phyloP scores from a whole-genome alignment of 2,113 vertebrate species.

The Xenotilapia longispinis region DNA sequence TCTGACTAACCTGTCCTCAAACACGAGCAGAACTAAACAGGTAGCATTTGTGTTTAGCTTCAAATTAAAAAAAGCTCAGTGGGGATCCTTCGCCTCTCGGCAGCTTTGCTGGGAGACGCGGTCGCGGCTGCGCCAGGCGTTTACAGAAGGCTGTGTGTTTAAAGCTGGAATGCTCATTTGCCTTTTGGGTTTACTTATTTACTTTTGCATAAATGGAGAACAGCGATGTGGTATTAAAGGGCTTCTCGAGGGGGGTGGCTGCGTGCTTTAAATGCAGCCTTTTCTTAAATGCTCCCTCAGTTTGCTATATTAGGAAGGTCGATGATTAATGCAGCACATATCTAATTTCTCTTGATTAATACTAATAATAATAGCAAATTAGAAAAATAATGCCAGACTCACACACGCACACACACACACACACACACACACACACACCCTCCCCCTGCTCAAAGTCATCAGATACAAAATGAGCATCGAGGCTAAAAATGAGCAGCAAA shows the following conservation, averaged over 20 bases:
- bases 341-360: constrained; percentile 63
- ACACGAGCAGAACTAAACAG: constrained; percentile 38
- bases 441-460: constrained; percentile 52
- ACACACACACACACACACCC: background rate
- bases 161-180: constrained; percentile 70
- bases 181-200: constrained; percentile 73
- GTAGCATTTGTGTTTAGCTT: constrained; percentile 44
- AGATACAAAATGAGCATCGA: constrained; percentile 53
- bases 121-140: constrained; percentile 35
- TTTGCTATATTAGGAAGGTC: constrained; percentile 48
- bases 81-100: background rate
- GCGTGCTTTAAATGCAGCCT: constrained; percentile 53
- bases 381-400: constrained; percentile 35
- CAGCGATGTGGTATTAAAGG: constrained; percentile 68
- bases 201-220: constrained; percentile 72
- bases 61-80: background rate
- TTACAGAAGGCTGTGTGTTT: constrained; percentile 73
- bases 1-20: background rate
- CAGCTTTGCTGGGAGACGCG: constrained; percentile 48
- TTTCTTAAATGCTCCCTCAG: constrained; percentile 50
- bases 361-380: constrained; percentile 43
- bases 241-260: constrained; percentile 54
- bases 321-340: constrained; percentile 61
- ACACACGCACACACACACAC: background rate
- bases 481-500: constrained; percentile 46